Evolutionary conservation across 2,113 vertebrate species (phyloP).

Genomic region (Dissostichus mawsoni): DNA sequence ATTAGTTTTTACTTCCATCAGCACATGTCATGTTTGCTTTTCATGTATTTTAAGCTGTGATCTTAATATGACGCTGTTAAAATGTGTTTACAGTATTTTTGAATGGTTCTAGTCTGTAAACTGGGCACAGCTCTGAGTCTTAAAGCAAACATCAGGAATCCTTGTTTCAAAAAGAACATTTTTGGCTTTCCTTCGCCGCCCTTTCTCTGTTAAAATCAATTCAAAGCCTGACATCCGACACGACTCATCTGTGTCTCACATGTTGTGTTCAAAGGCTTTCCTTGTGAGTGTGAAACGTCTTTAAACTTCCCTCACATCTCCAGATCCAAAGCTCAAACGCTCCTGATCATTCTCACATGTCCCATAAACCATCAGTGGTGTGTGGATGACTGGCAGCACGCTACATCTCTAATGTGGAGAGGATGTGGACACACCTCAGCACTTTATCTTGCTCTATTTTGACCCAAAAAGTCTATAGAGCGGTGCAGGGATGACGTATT

Average conservation of each 20-base stretch:
- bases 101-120: background rate
- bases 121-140: background rate
- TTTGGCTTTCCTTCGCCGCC: slow-evolving; percentile 12
- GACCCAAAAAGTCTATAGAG: background rate
- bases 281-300: background rate
- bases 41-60: no score
- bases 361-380: slow-evolving; percentile 22
- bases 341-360: slow-evolving; percentile 18
- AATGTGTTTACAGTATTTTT: background rate
- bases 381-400: slow-evolving; percentile 5
- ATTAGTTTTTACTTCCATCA: background rate
- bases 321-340: slow-evolving; percentile 29
- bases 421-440: background rate
- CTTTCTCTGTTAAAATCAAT: slow-evolving; percentile 16
- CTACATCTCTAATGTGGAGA: background rate
- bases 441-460: background rate
- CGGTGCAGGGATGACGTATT: no score
- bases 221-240: slow-evolving; percentile 29
- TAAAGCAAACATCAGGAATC: slow-evolving; percentile 17
- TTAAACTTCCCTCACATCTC: slow-evolving; percentile 21
- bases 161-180: slow-evolving; percentile 24
- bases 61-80: background rate
- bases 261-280: slow-evolving; percentile 54
- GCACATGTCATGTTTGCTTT: no score
- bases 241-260: slow-evolving; percentile 58